Conservation (phyloP, 2,797 vertebrate genomes). For the Falco novaeseelandiae region DNA sequence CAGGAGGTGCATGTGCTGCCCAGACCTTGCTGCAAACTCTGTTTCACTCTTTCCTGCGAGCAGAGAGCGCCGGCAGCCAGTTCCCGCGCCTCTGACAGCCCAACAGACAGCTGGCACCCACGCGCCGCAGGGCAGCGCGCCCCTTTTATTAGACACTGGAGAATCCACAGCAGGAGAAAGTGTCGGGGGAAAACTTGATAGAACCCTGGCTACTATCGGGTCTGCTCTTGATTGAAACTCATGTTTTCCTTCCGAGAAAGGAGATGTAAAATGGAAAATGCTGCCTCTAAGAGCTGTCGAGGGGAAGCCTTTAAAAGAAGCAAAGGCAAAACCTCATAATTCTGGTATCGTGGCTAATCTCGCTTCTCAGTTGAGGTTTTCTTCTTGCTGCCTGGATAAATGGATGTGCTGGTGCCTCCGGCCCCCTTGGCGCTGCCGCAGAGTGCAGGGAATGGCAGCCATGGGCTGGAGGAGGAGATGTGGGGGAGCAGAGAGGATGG, state of each 20-base stretch:
- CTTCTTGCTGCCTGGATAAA: background rate
- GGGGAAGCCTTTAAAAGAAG: background rate
- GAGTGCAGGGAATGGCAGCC: background rate
- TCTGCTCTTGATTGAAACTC: background rate
- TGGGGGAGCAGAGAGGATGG: background rate
- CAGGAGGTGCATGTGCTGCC: background rate
- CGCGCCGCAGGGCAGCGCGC: accelerated
- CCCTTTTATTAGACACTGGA: background rate
- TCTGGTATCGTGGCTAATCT: background rate
- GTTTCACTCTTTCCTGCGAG: background rate
- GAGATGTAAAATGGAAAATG: background rate
- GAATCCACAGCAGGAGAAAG: background rate
- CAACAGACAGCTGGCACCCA: accelerated
- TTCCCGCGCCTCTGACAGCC: background rate
- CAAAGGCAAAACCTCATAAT: background rate
- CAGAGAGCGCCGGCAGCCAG: accelerated
- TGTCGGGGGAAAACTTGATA: background rate
- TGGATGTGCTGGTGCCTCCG: accelerated
- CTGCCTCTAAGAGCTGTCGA: background rate
- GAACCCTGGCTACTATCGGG: background rate
- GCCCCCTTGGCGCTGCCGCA: accelerated
- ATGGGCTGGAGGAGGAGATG: background rate
- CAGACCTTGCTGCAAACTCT: background rate
- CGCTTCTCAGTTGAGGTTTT: background rate
- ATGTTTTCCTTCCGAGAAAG: background rate